phyloP scores from a whole-genome alignment of 2,113 vertebrate species.

The Neotoma lepida region DNA sequence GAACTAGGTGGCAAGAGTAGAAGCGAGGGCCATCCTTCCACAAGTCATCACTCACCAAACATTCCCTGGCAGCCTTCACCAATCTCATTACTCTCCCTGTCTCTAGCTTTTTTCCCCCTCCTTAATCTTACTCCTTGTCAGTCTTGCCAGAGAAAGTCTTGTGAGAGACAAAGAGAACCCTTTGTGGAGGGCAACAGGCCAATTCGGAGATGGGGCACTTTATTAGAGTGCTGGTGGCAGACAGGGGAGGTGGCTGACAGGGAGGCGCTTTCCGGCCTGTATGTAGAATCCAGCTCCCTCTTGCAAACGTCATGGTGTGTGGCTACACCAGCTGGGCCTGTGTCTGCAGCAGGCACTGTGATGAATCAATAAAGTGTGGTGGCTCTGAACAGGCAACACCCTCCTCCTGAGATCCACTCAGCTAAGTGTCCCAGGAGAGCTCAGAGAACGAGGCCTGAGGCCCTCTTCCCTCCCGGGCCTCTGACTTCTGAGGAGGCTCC shows the following conservation, averaged over 20 bases:
- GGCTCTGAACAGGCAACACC: fast-evolving
- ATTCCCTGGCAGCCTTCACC: not conserved
- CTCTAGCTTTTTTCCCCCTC: not conserved
- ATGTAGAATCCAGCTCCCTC: not conserved
- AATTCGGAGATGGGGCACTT: not conserved
- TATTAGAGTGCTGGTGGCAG: not conserved
- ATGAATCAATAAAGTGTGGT: fast-evolving
- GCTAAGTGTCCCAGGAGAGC: not conserved
- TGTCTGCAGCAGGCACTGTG: not conserved
- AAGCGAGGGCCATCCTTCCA: not conserved
- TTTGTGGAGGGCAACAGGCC: conserved; percentile 44
- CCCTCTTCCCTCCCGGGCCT: fast-evolving
- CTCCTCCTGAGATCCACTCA: not conserved
- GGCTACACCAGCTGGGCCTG: not conserved
- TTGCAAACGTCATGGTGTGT: fast-evolving
- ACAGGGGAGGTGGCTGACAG: not conserved
- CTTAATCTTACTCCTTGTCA: not conserved
- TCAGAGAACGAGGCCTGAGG: not conserved
- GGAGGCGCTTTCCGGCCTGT: not conserved
- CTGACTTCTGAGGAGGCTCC: not conserved
- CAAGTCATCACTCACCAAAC: not conserved
- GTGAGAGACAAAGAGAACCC: not conserved
- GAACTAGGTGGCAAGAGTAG: not conserved
- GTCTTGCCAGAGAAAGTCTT: conserved; percentile 16
- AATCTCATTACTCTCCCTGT: not conserved